Evolutionary conservation across 1,140 invertebrate species (phyloP).

Genomic region (Centruroides vittatus): DNA sequence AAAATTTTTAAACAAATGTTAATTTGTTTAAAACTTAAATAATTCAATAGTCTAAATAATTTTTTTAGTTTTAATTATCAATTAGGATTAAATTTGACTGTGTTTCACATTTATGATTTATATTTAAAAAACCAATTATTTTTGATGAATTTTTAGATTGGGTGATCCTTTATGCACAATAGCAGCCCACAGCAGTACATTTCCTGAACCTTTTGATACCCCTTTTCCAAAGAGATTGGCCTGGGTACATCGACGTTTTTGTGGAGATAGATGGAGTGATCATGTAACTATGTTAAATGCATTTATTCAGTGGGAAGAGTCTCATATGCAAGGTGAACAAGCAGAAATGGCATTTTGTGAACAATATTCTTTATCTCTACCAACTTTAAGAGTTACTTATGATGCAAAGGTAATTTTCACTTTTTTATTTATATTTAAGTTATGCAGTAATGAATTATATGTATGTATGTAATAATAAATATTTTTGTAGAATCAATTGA

Average conservation of each 20-base stretch:
- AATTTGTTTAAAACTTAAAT: too few species aligned
- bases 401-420: slow-evolving; percentile 58
- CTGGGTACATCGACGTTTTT: slow-evolving; percentile 61
- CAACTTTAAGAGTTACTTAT: slow-evolving; percentile 65
- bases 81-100: too few species aligned
- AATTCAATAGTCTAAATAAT: too few species aligned
- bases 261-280: slow-evolving; percentile 76
- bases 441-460: too few species aligned
- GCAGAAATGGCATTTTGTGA: slow-evolving; percentile 77
- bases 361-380: slow-evolving; percentile 69
- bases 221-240: slow-evolving; percentile 40
- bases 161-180: slow-evolving; percentile 82
- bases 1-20: too few species aligned
- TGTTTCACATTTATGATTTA: too few species aligned
- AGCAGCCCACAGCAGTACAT: slow-evolving; percentile 83
- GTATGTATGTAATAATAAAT: background rate
- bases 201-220: slow-evolving; percentile 70
- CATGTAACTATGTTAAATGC: slow-evolving; percentile 90
- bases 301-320: slow-evolving; percentile 74
- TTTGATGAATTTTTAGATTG: slow-evolving; percentile 33
- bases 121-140: too few species aligned
- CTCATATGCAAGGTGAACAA: slow-evolving; percentile 54
- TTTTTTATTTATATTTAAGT: too few species aligned
- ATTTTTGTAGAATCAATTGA: slow-evolving; percentile 54
- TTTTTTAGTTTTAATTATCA: too few species aligned